Base-by-base conservation (phyloP, 2,113 vertebrate genomes). In the Natator depressus region DNA sequence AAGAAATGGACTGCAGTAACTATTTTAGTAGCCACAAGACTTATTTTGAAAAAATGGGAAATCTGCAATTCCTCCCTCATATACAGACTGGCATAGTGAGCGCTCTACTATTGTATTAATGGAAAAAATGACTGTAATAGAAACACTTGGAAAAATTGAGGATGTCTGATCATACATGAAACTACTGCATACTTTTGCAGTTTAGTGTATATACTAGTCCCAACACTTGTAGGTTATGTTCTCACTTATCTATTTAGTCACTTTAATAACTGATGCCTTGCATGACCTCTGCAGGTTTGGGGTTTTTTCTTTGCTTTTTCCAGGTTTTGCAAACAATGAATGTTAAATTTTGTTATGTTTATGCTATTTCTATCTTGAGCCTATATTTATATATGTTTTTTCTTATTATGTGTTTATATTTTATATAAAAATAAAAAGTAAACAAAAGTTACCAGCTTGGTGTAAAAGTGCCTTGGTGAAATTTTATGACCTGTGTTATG, bases 401-500 rank as follows among this genome's bases (percentile, higher is more conserved):
- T 69, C n/a, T 69, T 69, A 65, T 17, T 65, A 4, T 35, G 16
- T 20, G 62, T 69, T 69, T 17, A 20, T 69, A n/a, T 69, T 62
- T 62, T n/a, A 69, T 69, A n/a, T 69, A 69, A 69, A 69, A 69
- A 29, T 3, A 29, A 8, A 62, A 62, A 19, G 16, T n/a, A n/a
- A 54, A 54, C 4, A 57, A 72, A 22, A 83, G 35, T 38, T 47
- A 65, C 5, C 4, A 31, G 72, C 49, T 78, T 16, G 27, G n/a
- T 35, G 49, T 29, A 85, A 69, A 0, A 42, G 17, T 38, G 29
- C 13, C 5, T 38, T 69, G 78, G 57, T 16, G 50, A 59, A 85
- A 72, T 10, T 0, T 0, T 22, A 4, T 4, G 22, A 59, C 24
- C 57, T 55, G 85, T 38, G 57, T 1, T 2, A 8, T 35, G 29